phyloP scores from a whole-genome alignment of 2,888 invertebrate species.

The Oxytorus armatus region DNA sequence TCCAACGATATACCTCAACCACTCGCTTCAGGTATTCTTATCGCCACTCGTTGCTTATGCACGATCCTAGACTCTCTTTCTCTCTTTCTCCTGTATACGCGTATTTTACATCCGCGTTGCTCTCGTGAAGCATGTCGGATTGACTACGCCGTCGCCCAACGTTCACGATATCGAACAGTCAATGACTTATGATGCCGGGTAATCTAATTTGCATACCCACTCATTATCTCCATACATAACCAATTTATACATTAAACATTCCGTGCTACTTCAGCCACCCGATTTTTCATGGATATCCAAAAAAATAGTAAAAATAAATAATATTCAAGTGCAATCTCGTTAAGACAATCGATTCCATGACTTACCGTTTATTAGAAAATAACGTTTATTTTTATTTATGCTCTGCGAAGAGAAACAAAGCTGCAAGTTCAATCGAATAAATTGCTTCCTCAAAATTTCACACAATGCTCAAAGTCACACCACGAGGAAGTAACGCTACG shows the following conservation, averaged over 20 bases:
- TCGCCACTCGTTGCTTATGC: slow-evolving; percentile 53
- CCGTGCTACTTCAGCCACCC: too few relatives aligned
- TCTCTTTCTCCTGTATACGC: slow-evolving; percentile 67
- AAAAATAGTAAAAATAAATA: neutral
- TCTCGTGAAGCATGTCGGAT: slow-evolving; percentile 73
- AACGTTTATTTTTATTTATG: too few relatives aligned
- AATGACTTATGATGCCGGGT: slow-evolving; percentile 78
- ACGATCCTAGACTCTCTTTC: slow-evolving; percentile 61
- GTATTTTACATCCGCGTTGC: slow-evolving; percentile 67
- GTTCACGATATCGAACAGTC: slow-evolving; percentile 76
- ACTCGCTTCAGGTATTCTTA: slow-evolving; percentile 59
- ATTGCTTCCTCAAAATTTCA: too few relatives aligned
- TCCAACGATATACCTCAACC: slow-evolving; percentile 41
- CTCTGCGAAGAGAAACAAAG: too few relatives aligned
- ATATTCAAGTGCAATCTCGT: neutral
- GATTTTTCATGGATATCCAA: neutral
- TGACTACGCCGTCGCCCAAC: slow-evolving; percentile 71
- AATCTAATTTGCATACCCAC: slow-evolving; percentile 77
- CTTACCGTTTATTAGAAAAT: neutral
- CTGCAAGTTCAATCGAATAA: too few relatives aligned
- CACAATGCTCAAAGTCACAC: too few relatives aligned
- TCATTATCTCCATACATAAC: slow-evolving; percentile 69
- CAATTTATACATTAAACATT: neutral
- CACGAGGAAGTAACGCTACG: too few relatives aligned
- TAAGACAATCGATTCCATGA: neutral